Conservation (phyloP, 2,888 invertebrate genomes). For the Sympetrum striolatum region DNA sequence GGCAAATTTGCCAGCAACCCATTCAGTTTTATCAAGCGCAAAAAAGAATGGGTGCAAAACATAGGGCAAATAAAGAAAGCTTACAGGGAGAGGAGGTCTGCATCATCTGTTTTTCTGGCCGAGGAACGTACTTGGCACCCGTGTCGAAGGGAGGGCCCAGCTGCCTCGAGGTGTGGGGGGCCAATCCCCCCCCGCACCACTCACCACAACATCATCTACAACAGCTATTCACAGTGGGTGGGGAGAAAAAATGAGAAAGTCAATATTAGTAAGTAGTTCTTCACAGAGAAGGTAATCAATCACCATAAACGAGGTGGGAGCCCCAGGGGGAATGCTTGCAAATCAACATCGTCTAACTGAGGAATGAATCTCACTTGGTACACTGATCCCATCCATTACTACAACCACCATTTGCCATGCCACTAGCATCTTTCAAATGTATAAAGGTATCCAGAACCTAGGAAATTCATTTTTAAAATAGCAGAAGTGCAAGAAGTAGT, state of each 20-base stretch:
- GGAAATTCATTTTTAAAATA: not conserved
- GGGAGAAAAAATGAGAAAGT: constrained; percentile 45
- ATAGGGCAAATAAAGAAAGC: not conserved
- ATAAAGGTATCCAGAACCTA: not conserved
- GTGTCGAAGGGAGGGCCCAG: constrained; percentile 39
- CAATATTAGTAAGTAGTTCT: constrained; percentile 43
- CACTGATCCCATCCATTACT: not conserved
- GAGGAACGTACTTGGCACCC: constrained; percentile 41
- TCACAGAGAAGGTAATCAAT: constrained; percentile 40
- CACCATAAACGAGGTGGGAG: constrained; percentile 44
- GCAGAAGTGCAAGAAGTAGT: not conserved
- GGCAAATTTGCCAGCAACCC: constrained; percentile 4
- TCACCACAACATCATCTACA: constrained; percentile 48
- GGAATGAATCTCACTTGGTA: not conserved
- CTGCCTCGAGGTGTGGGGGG: constrained; percentile 36
- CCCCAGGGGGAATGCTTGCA: constrained; percentile 42
- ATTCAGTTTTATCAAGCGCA: constrained; percentile 35
- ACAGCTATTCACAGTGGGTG: constrained; percentile 48
- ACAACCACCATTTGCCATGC: not conserved
- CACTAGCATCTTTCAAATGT: not conserved
- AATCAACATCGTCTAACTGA: not conserved
- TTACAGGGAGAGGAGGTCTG: constrained; percentile 30
- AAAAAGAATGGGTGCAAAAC: constrained; percentile 25
- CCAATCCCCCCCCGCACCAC: not conserved
- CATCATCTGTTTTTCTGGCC: constrained; percentile 23